These are phyloP conservation scores for Prunella fulvescens DNA, from an alignment of 2,113 vertebrate species.

Conservation along the genomic window DNA sequence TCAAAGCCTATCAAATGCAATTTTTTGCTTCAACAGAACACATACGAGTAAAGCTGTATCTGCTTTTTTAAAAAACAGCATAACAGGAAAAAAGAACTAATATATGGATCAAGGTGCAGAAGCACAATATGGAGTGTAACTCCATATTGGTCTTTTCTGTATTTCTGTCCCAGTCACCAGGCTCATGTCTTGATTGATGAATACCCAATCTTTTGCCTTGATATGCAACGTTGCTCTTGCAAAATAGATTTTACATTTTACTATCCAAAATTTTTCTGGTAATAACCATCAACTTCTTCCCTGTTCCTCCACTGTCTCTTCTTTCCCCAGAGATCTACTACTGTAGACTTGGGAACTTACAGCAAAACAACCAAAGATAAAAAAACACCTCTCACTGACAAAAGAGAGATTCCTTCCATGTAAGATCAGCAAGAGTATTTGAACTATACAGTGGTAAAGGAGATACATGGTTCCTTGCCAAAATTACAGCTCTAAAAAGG, in stretches of 20 bases:
- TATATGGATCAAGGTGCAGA: neutral
- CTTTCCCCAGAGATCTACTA: neutral
- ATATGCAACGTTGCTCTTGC: neutral
- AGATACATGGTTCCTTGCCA: neutral
- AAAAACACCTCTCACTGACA: neutral
- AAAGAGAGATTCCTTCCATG: neutral
- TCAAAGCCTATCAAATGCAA: neutral
- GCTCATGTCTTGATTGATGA: neutral
- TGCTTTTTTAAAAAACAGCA: neutral
- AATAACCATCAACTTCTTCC: neutral
- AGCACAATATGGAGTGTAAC: neutral
- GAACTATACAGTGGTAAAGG: neutral
- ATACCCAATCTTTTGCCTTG: neutral
- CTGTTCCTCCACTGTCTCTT: neutral
- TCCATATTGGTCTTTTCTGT: neutral
- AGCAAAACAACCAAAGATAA: neutral
- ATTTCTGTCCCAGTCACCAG: neutral
- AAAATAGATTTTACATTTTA: neutral
- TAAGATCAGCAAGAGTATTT: neutral
- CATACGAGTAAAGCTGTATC: neutral
- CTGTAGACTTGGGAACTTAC: neutral
- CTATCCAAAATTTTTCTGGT: neutral
- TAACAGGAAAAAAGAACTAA: neutral
- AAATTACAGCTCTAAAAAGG: neutral
- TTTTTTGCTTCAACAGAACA: neutral